These are phyloP conservation scores for Actias luna DNA, from an alignment of 2,888 invertebrate genomes.

Conservation along the genomic window DNA sequence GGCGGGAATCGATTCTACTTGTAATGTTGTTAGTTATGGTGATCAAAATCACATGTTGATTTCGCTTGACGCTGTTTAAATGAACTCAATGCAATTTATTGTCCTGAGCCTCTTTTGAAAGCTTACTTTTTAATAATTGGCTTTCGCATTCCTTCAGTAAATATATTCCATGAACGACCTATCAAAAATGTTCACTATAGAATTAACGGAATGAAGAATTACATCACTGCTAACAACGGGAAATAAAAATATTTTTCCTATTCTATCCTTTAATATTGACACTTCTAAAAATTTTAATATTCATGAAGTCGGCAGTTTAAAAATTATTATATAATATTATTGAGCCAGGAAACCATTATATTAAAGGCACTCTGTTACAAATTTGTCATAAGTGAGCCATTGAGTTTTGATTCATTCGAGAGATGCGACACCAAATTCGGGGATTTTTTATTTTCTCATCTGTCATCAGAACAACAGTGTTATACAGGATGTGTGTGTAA, in stretches of 20 bases:
- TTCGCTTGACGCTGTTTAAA: constrained; percentile 39
- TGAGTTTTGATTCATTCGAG: constrained; percentile 38
- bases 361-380: constrained; percentile 5
- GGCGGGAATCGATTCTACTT: constrained; percentile 63
- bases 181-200: too few relatives aligned
- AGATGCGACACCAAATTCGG: constrained; percentile 21
- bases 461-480: constrained; percentile 39
- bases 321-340: background rate
- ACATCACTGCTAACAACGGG: too few relatives aligned
- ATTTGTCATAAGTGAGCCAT: constrained; percentile 14
- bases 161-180: too few relatives aligned
- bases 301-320: background rate
- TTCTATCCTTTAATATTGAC: background rate
- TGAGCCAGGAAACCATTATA: background rate
- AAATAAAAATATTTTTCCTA: too few relatives aligned
- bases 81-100: constrained; percentile 6
- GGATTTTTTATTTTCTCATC: constrained; percentile 39
- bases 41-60: constrained; percentile 77
- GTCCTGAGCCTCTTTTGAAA: background rate
- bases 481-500: constrained; percentile 62
- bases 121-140: background rate
- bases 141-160: background rate
- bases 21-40: constrained; percentile 78
- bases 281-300: background rate
- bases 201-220: too few relatives aligned